These are phyloP conservation scores for Serilophus lunatus DNA, from an alignment of 2,113 vertebrate species.

Conservation along the genomic window DNA sequence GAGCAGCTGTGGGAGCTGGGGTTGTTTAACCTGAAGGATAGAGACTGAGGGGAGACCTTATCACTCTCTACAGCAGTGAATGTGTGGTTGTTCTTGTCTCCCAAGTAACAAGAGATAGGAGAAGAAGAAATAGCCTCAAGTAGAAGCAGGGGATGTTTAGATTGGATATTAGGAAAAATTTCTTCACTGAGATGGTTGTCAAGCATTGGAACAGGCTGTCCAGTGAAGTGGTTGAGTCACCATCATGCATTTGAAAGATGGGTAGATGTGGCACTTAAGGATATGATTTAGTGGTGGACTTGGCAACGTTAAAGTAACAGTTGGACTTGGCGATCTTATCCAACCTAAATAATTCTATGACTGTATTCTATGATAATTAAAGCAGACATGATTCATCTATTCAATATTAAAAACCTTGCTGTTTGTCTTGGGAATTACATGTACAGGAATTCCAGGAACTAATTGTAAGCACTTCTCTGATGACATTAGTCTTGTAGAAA, in stretches of 20 bases:
- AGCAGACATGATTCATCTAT: neutral
- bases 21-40: neutral
- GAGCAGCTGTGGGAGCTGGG: neutral
- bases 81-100: rapidly evolving
- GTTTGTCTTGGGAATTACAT: neutral
- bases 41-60: neutral
- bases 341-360: neutral
- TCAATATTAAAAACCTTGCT: neutral
- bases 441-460: neutral
- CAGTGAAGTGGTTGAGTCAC: neutral
- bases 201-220: neutral
- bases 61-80: rapidly evolving
- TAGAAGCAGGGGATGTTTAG: neutral
- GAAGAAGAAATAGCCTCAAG: neutral
- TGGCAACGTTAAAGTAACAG: neutral
- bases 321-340: neutral
- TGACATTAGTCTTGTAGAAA: neutral
- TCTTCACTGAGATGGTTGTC: neutral
- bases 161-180: neutral
- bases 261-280: rapidly evolving
- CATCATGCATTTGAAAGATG: neutral
- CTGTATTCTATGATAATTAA: neutral
- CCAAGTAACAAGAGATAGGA: neutral
- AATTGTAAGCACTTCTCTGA: neutral
- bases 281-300: neutral